Evolutionary conservation across 2,113 vertebrate species (phyloP).

Genomic region (Zapornia atra): DNA sequence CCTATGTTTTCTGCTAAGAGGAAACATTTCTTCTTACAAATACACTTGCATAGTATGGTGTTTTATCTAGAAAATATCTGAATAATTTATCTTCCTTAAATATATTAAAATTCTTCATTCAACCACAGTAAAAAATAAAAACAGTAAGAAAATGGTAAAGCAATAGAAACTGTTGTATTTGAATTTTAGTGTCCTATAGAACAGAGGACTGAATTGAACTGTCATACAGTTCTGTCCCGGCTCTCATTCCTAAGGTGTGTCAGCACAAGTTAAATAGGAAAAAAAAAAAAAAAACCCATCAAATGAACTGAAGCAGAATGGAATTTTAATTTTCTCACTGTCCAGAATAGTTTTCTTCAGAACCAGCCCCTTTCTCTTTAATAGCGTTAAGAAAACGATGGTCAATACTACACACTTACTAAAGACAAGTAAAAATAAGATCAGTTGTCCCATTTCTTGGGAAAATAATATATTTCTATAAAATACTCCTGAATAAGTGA

Average conservation of each 20-base stretch:
- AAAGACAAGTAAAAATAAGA: neutral
- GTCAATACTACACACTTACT: neutral
- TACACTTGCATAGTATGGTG: neutral
- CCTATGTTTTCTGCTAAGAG: neutral
- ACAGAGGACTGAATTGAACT: neutral
- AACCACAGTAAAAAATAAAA: neutral
- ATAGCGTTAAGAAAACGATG: neutral
- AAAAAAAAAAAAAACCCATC: neutral
- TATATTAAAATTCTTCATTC: neutral
- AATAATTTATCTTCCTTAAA: neutral
- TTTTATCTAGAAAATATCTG: neutral
- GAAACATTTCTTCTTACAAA: neutral
- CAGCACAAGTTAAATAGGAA: neutral
- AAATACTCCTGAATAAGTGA: neutral
- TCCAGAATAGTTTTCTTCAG: neutral
- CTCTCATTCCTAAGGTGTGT: neutral
- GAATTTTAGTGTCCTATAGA: neutral
- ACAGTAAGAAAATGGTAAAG: neutral
- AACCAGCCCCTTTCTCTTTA: neutral
- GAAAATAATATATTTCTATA: neutral
- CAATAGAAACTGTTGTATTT: neutral
- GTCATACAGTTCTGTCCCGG: neutral
- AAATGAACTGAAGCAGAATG: neutral
- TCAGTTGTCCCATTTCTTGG: neutral
- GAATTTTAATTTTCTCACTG: neutral